A percentile compares a stretch with the other conserved stretches of the same genome.
Conservation (phyloP, 2,797 vertebrate species). For the Ateles fusciceps region DNA sequence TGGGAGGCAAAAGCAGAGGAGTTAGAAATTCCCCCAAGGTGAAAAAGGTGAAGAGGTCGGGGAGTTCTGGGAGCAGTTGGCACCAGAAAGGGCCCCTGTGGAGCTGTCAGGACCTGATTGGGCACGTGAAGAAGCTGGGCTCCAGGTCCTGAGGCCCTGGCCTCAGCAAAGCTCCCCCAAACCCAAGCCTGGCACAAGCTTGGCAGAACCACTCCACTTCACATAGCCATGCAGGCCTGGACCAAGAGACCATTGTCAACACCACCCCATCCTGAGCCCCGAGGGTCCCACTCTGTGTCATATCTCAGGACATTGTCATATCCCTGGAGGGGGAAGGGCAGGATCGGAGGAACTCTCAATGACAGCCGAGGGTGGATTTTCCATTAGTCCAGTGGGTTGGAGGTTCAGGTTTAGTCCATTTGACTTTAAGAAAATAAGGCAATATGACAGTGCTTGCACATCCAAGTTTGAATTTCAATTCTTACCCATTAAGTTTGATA, state of each 20-base stretch:
- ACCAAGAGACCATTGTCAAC: not conserved
- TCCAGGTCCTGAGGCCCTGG: not conserved
- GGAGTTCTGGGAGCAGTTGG: not conserved
- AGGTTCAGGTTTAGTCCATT: not conserved
- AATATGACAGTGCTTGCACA: not conserved
- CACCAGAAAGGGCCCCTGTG: not conserved
- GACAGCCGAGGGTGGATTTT: not conserved
- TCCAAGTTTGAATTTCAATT: not conserved
- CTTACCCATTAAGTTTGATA: not conserved
- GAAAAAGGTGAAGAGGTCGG: not conserved
- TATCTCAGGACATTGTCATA: not conserved
- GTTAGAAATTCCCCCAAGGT: not conserved
- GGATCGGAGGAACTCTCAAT: not conserved
- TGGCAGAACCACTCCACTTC: rapidly evolving
- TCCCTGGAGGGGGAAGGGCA: not conserved
- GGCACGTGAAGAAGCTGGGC: not conserved
- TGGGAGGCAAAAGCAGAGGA: not conserved
- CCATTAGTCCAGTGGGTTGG: not conserved
- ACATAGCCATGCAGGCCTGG: rapidly evolving
- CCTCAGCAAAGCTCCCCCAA: not conserved
- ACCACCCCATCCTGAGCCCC: not conserved
- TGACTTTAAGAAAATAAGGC: not conserved
- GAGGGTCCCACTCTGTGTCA: not conserved
- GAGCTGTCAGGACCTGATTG: not conserved
- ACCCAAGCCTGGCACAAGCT: too few species aligned